Conservation (phyloP, 2,113 vertebrate species). For the Cheirogaleus medius region DNA sequence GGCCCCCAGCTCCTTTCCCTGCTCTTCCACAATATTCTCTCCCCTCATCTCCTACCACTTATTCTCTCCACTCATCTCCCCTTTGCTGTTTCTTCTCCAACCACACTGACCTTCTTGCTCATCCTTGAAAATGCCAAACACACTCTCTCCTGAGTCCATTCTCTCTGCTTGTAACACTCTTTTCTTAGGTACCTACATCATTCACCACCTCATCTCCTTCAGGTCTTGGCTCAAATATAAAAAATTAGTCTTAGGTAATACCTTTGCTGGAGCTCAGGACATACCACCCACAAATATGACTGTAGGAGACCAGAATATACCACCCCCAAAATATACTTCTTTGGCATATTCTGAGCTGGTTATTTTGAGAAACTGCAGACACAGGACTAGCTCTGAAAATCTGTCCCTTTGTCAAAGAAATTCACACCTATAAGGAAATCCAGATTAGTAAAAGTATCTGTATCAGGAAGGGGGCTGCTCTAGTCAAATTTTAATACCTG, state of each 20-base stretch:
- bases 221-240: conserved; percentile 8
- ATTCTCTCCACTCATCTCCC: neutral
- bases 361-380: conserved; percentile 2
- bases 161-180: neutral
- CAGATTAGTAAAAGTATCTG: neutral
- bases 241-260: neutral
- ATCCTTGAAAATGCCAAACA: neutral
- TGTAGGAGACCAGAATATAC: neutral
- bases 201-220: neutral
- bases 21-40: neutral
- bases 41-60: neutral
- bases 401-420: neutral
- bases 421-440: neutral
- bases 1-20: neutral
- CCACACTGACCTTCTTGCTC: neutral
- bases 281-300: neutral
- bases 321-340: neutral
- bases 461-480: neutral
- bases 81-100: neutral
- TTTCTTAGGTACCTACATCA: neutral
- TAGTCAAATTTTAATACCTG: neutral
- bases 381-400: neutral
- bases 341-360: neutral
- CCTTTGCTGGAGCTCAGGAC: neutral
- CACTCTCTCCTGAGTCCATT: neutral